phyloP scores from a whole-genome alignment of 2,113 vertebrate species.

The Lasiurus cinereus region DNA sequence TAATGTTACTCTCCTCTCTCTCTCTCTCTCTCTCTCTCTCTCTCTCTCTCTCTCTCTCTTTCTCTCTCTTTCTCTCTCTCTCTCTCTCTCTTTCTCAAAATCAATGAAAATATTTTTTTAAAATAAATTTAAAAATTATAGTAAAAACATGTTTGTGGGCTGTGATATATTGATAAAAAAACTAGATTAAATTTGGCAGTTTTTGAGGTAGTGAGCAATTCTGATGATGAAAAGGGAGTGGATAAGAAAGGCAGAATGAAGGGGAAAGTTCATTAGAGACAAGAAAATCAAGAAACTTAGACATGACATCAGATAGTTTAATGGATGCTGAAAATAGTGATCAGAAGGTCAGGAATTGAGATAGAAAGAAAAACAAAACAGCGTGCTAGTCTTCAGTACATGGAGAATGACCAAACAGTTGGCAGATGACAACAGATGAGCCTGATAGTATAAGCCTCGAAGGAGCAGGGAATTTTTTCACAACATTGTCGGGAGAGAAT shows the following conservation, averaged over 20 bases:
- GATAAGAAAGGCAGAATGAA: not conserved
- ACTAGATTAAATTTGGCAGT: not conserved
- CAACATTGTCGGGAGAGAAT: not conserved
- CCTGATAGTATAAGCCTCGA: not conserved
- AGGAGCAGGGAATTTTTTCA: not conserved
- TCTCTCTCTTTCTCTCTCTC: no score
- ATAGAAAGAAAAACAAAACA: not conserved
- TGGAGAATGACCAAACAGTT: not conserved
- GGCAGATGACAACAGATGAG: not conserved
- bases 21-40: no score
- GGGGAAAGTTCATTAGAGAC: not conserved
- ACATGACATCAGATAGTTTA: not conserved
- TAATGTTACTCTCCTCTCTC: no score
- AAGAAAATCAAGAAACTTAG: not conserved
- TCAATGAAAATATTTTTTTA: no score
- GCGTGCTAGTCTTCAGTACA: not conserved
- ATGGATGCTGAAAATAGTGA: not conserved
- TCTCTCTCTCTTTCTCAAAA: no score
- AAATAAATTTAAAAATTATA: conserved; percentile 4
- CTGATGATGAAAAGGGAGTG: not conserved
- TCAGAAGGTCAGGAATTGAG: not conserved
- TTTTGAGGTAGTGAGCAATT: not conserved
- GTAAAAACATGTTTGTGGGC: not conserved
- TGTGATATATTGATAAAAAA: not conserved
- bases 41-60: no score